Percentiles rank a stretch among this genome's conserved stretches.
These are phyloP conservation scores for Poecilobothrus nobilitatus DNA, from an alignment of 2,888 invertebrate genomes.

Conservation along the genomic window DNA sequence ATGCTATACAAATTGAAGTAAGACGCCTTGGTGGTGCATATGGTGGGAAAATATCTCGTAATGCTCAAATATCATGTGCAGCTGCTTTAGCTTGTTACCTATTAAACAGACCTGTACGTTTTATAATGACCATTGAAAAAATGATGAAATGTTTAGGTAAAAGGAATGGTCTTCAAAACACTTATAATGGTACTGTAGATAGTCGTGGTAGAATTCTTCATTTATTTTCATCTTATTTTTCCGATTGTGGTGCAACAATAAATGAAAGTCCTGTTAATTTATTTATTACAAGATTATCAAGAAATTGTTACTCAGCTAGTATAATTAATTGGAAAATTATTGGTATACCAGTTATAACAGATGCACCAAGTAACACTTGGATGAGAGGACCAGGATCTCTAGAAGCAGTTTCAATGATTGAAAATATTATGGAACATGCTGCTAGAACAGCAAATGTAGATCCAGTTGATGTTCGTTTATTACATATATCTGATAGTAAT, in stretches of 20 bases:
- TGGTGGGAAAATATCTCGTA: conserved; percentile 57
- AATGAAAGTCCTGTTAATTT: conserved; percentile 41
- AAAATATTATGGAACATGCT: conserved; percentile 61
- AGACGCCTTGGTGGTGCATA: conserved; percentile 59
- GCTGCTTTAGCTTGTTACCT: conserved; percentile 55
- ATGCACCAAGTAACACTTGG: conserved; percentile 23
- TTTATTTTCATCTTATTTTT: conserved; percentile 47
- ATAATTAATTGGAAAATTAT: conserved; percentile 54
- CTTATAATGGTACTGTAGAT: conserved; percentile 55
- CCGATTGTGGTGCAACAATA: conserved; percentile 44
- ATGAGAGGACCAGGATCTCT: conserved; percentile 43
- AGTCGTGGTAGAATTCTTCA: conserved; percentile 55
- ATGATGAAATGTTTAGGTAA: conserved; percentile 61
- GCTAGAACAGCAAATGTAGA: conserved; percentile 48
- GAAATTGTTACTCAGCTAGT: conserved; percentile 49
- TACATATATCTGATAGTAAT: conserved; percentile 43
- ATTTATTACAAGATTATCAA: conserved; percentile 40
- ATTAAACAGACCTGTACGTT: conserved; percentile 52
- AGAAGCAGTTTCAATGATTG: conserved; percentile 51
- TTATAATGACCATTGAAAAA: conserved; percentile 56
- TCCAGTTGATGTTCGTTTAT: conserved; percentile 50
- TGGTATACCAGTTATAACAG: conserved; percentile 55
- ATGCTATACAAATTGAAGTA: conserved; percentile 39
- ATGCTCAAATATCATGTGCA: conserved; percentile 50
- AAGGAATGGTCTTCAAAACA: conserved; percentile 48